Evolutionary conservation across 2,797 vertebrate genomes (phyloP).

Genomic region (Brachymystax lenok): DNA sequence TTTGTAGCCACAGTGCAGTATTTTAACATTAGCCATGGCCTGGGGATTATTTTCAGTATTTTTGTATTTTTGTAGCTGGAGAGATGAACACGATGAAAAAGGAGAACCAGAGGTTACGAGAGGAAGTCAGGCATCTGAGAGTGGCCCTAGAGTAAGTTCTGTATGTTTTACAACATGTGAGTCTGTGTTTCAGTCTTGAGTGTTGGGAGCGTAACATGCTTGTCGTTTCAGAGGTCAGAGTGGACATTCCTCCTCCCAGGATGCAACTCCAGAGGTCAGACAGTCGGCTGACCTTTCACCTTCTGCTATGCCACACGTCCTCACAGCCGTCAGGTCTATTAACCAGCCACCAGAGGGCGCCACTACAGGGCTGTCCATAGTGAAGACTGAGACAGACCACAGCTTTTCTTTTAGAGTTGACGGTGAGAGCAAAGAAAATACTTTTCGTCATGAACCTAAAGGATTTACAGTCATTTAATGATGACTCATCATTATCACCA

Average conservation of each 20-base stretch:
- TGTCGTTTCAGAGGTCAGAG: constrained; percentile 47
- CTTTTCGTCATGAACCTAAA: neutral
- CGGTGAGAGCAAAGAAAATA: constrained; percentile 47
- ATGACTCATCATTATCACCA: neutral
- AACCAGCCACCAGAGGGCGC: constrained; percentile 56
- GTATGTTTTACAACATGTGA: neutral
- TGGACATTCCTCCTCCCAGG: constrained; percentile 44
- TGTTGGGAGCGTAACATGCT: neutral
- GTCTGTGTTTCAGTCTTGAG: neutral
- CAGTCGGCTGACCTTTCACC: constrained; percentile 50
- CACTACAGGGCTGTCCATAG: constrained; percentile 4
- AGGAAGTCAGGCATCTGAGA: constrained; percentile 79
- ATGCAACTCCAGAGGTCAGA: constrained; percentile 53
- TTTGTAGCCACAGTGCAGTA: neutral
- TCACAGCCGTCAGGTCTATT: constrained; percentile 23
- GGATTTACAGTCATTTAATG: neutral
- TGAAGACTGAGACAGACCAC: constrained; percentile 44
- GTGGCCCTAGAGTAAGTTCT: constrained; percentile 76
- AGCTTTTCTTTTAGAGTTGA: constrained; percentile 19
- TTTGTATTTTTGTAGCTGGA: constrained; percentile 66
- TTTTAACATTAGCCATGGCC: neutral
- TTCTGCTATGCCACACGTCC: constrained; percentile 34
- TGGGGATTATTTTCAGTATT: constrained; percentile 22
- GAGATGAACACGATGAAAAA: constrained; percentile 84
- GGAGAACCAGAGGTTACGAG: constrained; percentile 83